Evolutionary conservation across 2,797 vertebrate species (phyloP).

Genomic region (Chloroceryle amazona): DNA sequence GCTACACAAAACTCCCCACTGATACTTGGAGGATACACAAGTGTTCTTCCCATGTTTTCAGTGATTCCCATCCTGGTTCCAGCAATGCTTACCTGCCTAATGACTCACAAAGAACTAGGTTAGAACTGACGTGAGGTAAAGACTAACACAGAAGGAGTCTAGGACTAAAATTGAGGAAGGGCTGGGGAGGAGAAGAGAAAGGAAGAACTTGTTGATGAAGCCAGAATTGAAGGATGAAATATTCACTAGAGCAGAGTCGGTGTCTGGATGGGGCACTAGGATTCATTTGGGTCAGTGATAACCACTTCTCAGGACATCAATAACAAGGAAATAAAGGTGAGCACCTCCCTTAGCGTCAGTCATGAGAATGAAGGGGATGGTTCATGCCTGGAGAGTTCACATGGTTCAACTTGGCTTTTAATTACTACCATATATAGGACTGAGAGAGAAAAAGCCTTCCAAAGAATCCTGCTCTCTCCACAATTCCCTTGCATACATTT

Average conservation of each 20-base stretch:
- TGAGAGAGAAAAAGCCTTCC: background rate
- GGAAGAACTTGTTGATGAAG: background rate
- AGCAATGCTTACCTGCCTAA: background rate
- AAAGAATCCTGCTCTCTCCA: background rate
- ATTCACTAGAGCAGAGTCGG: background rate
- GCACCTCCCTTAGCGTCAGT: background rate
- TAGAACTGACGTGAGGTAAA: background rate
- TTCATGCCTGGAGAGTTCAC: background rate
- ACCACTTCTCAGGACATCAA: background rate
- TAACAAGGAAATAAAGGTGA: background rate
- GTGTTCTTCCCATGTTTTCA: background rate
- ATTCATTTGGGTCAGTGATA: accelerated
- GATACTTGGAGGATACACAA: background rate
- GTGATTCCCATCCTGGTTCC: background rate
- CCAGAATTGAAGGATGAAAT: background rate
- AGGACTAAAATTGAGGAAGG: background rate
- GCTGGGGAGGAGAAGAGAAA: background rate
- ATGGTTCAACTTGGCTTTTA: background rate
- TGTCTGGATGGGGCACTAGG: background rate
- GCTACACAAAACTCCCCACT: background rate
- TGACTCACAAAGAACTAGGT: background rate
- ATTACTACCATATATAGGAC: background rate
- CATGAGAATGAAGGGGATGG: background rate
- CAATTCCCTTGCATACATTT: background rate
- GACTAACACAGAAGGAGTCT: background rate